Conservation (phyloP, 1,140 invertebrate genomes). For the Drosophila bifasciata region DNA sequence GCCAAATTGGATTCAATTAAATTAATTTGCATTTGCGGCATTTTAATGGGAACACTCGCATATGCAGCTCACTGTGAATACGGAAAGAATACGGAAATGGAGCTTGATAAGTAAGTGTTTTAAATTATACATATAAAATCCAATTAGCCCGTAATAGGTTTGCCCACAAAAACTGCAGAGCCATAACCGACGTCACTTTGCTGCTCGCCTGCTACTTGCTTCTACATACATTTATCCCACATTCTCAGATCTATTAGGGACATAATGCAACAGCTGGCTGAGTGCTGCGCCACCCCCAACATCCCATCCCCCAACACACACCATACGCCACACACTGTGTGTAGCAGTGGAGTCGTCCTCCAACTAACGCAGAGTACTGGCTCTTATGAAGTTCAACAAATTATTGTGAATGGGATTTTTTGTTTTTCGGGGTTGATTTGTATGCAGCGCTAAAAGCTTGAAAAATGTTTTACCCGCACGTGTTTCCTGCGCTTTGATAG, state of each 20-base stretch:
- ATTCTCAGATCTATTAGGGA: constrained; percentile 34
- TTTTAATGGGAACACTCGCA: constrained; percentile 44
- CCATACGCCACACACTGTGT: background rate
- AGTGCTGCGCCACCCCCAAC: constrained; percentile 24
- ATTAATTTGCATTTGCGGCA: constrained; percentile 64
- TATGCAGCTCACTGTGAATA: constrained; percentile 27
- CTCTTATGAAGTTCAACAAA: constrained; percentile 80
- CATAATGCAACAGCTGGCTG: constrained; percentile 76
- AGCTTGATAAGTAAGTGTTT: constrained; percentile 50
- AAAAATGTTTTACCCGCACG: constrained; percentile 81
- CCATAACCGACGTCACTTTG: background rate
- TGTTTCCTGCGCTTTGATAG: constrained; percentile 80
- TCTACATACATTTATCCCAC: constrained; percentile 43
- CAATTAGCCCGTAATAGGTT: constrained; percentile 23
- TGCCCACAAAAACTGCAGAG: background rate
- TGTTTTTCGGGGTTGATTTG: constrained; percentile 76
- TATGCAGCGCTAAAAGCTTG: constrained; percentile 82
- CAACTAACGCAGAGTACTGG: constrained; percentile 24
- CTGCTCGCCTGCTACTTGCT: constrained; percentile 40
- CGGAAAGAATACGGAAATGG: constrained; percentile 30
- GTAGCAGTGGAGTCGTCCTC: no score
- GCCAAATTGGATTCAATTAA: constrained; percentile 73
- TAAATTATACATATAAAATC: constrained; percentile 46
- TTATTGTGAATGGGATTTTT: constrained; percentile 77
- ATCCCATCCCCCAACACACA: constrained; percentile 1